Conservation (phyloP, 2,797 vertebrate genomes). For the Podarcis siculus region DNA sequence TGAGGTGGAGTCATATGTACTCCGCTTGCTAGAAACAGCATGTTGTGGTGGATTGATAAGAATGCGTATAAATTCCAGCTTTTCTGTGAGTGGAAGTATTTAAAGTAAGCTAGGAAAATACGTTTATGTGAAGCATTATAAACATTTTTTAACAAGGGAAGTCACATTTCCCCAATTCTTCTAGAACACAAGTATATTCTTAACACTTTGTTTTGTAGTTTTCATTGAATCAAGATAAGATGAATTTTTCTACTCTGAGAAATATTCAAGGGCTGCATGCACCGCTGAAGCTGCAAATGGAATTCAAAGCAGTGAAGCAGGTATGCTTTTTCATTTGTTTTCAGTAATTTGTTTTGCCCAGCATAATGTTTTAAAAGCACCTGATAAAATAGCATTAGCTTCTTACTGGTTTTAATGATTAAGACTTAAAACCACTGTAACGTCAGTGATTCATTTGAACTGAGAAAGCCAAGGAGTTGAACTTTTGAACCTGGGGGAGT, state of each 20-base stretch:
- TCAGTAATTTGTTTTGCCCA: background rate
- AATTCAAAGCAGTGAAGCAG: constrained; percentile 93
- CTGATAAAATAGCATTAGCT: background rate
- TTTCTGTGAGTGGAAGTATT: background rate
- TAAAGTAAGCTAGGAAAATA: background rate
- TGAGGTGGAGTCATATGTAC: constrained; percentile 55
- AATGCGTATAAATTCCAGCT: background rate
- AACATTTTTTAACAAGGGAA: background rate
- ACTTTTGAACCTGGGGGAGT: background rate
- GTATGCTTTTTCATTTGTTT: constrained; percentile 47
- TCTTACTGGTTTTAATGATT: background rate
- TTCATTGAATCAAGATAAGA: constrained; percentile 92
- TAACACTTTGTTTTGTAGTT: constrained; percentile 79
- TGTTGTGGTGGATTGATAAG: background rate
- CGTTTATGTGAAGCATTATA: background rate
- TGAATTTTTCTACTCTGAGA: constrained; percentile 90
- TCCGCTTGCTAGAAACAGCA: constrained; percentile 14
- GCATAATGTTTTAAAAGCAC: background rate
- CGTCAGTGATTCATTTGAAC: background rate
- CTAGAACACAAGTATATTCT: constrained; percentile 32
- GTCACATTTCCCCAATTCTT: constrained; percentile 10
- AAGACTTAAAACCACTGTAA: background rate
- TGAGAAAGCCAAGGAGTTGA: background rate
- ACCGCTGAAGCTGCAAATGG: constrained; percentile 96
- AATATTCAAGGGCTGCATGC: constrained; percentile 97